These are phyloP conservation scores for Microcebus griseorufus DNA, from an alignment of 2,113 vertebrate species.

Conservation along the genomic window DNA sequence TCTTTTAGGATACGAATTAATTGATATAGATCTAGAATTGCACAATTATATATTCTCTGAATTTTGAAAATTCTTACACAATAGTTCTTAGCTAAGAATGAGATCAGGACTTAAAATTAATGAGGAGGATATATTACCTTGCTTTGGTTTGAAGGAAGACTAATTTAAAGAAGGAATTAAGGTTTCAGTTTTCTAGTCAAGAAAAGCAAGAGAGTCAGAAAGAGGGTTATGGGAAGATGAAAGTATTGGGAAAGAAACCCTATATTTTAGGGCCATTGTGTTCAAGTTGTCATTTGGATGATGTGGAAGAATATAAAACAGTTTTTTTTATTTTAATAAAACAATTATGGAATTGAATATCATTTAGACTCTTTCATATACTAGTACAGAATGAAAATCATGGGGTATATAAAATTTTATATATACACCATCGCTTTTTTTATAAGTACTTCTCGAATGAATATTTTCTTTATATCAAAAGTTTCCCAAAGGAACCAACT, in stretches of 20 bases:
- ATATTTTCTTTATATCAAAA: neutral
- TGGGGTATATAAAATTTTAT: neutral
- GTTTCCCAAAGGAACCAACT: neutral
- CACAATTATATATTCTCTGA: neutral
- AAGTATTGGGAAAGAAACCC: neutral
- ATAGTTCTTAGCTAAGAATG: neutral
- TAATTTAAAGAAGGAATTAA: neutral
- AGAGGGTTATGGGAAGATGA: neutral
- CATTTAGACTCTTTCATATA: neutral
- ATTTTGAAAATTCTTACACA: neutral
- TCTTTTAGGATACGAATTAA: neutral
- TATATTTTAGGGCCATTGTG: neutral
- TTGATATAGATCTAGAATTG: neutral
- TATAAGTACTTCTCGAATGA: neutral
- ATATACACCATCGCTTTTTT: neutral
- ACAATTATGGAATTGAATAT: neutral
- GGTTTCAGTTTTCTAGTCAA: neutral
- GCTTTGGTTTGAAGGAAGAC: neutral
- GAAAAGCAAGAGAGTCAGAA: neutral
- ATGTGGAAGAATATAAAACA: neutral
- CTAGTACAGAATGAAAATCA: neutral
- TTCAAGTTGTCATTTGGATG: neutral
- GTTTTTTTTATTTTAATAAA: neutral
- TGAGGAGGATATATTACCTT: neutral
- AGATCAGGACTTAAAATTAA: neutral